Conservation (phyloP, 53 echinoderm and acorn worm species). For the Luidia sarsii region DNA sequence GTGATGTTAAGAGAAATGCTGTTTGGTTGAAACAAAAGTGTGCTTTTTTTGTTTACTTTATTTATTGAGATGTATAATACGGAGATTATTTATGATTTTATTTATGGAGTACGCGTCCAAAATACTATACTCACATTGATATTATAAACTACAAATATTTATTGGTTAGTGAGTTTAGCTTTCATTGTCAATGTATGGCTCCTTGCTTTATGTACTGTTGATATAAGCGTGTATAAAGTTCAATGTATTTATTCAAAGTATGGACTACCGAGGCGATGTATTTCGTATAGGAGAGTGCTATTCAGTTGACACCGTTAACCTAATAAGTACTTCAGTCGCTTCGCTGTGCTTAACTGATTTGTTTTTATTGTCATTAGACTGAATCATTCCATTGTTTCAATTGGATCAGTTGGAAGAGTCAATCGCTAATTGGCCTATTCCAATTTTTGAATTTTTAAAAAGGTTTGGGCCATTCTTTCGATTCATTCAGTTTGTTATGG, state of each 20-base stretch:
- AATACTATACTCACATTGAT: constrained; percentile 9
- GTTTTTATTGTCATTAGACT: too few relatives aligned
- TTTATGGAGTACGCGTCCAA: constrained; percentile 26
- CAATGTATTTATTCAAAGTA: constrained; percentile 26
- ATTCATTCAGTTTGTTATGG: too few relatives aligned
- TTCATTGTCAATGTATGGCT: neutral
- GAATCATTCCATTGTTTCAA: too few relatives aligned
- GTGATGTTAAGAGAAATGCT: too few relatives aligned
- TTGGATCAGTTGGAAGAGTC: too few relatives aligned
- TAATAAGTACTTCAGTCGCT: too few relatives aligned
- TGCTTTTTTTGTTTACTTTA: constrained; percentile 46
- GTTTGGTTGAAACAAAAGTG: too few relatives aligned
- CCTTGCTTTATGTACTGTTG: neutral
- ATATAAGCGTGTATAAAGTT: constrained; percentile 42
- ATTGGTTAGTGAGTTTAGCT: neutral
- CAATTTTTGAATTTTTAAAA: too few relatives aligned
- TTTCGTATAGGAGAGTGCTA: constrained; percentile 10
- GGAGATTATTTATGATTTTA: constrained; percentile 46
- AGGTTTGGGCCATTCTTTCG: too few relatives aligned
- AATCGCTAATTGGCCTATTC: too few relatives aligned
- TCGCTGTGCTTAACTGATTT: neutral
- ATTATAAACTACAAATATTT: constrained; percentile 10
- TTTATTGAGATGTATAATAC: constrained; percentile 37
- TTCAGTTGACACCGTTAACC: constrained; percentile 25
- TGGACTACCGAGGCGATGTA: constrained; percentile 18